Percentiles rank a stretch among this genome's conserved stretches.
Conservation (phyloP, 2,113 vertebrate genomes). For the Microtus richardsoni region DNA sequence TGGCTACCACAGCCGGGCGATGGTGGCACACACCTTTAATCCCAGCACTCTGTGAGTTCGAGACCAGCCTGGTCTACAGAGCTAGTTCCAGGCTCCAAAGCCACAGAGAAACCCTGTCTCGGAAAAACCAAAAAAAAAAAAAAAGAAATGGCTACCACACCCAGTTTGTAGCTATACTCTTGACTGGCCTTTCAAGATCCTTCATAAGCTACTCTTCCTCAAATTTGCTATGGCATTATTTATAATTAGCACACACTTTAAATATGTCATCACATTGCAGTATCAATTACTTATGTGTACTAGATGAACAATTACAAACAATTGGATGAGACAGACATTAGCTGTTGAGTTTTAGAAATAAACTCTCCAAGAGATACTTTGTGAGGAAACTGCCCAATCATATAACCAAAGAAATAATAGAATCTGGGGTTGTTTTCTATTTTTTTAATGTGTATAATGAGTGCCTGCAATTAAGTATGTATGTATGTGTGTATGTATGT, state of each 20-base stretch:
- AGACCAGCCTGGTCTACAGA: no score
- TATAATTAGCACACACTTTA: not conserved
- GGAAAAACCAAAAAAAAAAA: no score
- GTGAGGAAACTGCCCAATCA: not conserved
- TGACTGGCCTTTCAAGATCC: not conserved
- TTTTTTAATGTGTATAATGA: not conserved
- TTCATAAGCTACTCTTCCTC: not conserved
- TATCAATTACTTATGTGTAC: not conserved
- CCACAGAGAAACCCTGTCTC: no score
- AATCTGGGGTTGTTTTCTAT: not conserved
- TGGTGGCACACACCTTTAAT: no score
- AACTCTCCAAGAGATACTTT: not conserved
- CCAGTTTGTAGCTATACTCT: not conserved
- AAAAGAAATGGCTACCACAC: not conserved
- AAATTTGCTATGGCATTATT: not conserved
- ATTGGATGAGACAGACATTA: not conserved
- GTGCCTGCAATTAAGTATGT: not conserved
- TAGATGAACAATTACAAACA: not conserved
- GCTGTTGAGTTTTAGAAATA: not conserved
- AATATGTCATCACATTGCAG: not conserved
- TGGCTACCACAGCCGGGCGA: not conserved
- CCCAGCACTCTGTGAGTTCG: no score
- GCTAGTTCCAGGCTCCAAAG: no score
- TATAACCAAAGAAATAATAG: not conserved
- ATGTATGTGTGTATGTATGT: no score